phyloP scores from a whole-genome alignment of 2,797 vertebrate genomes.

The Acropternis orthonyx region DNA sequence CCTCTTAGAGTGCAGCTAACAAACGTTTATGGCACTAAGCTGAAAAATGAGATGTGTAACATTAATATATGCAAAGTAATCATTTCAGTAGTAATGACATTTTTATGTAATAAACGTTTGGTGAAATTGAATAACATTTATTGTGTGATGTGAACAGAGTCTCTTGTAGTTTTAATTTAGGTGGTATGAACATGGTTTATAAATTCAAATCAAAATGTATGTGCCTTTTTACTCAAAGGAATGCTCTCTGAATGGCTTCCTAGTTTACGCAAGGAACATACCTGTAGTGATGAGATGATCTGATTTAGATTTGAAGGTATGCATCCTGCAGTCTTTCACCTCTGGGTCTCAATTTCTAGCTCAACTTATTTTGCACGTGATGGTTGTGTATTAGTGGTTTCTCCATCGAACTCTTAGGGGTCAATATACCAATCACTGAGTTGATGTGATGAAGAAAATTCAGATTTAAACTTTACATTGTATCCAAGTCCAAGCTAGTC shows the following conservation, averaged over 20 bases:
- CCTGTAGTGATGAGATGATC: not conserved
- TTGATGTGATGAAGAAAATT: not conserved
- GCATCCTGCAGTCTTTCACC: not conserved
- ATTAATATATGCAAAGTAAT: not conserved
- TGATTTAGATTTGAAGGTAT: not conserved
- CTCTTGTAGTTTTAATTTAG: conserved; percentile 1
- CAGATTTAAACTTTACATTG: conserved; percentile 26
- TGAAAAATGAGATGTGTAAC: not conserved
- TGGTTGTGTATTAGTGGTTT: not conserved
- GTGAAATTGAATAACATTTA: not conserved
- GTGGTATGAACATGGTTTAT: not conserved
- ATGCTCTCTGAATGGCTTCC: conserved; percentile 16
- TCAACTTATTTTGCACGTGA: not conserved
- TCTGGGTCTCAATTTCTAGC: conserved; percentile 1
- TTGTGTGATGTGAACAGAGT: not conserved
- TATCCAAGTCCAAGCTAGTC: conserved; percentile 20
- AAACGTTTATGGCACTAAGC: not conserved
- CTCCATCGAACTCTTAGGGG: not conserved
- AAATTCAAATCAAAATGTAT: not conserved
- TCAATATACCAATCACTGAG: not conserved
- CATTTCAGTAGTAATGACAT: not conserved
- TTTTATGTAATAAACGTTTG: not conserved
- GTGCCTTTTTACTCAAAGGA: not conserved
- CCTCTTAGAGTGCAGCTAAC: not conserved
- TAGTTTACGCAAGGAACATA: conserved; percentile 1